A percentile compares a stretch with the other conserved stretches of the same genome.
Evolutionary conservation across 2,113 vertebrate genomes (phyloP).

Genomic region (Festucalex cinctus): DNA sequence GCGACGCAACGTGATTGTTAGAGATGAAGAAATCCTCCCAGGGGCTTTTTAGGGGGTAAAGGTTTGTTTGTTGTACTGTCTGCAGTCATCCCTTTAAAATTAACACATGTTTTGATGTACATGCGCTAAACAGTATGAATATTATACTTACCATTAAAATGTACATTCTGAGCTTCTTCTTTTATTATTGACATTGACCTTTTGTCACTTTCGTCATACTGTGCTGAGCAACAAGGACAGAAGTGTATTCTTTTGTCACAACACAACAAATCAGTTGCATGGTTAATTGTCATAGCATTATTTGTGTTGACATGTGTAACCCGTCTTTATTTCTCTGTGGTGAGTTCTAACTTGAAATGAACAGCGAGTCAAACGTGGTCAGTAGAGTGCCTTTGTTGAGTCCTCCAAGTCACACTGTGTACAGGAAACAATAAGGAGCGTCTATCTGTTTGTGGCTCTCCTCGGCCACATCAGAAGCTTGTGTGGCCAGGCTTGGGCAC

Average conservation of each 20-base stretch:
- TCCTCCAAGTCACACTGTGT: not conserved
- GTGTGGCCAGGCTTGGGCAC: not conserved
- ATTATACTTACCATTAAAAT: too few relatives aligned
- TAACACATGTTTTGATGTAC: constrained; percentile 53
- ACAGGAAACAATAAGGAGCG: not conserved
- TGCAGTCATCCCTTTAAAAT: constrained; percentile 38
- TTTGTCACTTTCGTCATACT: not conserved
- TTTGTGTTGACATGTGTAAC: not conserved
- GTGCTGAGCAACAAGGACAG: not conserved
- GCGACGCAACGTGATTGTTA: constrained; percentile 30
- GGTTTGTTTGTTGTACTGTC: not conserved
- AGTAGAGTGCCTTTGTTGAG: not conserved
- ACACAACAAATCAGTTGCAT: not conserved
- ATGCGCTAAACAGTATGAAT: not conserved
- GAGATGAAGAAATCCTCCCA: constrained; percentile 25
- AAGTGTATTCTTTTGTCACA: not conserved
- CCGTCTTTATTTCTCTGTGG: not conserved
- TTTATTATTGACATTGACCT: too few relatives aligned
- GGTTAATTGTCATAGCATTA: not conserved
- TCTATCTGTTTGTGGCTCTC: not conserved
- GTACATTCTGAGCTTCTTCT: too few relatives aligned
- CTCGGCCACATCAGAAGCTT: not conserved
- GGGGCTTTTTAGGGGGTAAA: constrained; percentile 27
- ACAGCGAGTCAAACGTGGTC: not conserved
- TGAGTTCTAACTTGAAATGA: not conserved